Percentiles rank a stretch among this genome's conserved stretches.
These are phyloP conservation scores for Eupithecia inturbata DNA, from an alignment of 2,888 invertebrate genomes.

Conservation along the genomic window DNA sequence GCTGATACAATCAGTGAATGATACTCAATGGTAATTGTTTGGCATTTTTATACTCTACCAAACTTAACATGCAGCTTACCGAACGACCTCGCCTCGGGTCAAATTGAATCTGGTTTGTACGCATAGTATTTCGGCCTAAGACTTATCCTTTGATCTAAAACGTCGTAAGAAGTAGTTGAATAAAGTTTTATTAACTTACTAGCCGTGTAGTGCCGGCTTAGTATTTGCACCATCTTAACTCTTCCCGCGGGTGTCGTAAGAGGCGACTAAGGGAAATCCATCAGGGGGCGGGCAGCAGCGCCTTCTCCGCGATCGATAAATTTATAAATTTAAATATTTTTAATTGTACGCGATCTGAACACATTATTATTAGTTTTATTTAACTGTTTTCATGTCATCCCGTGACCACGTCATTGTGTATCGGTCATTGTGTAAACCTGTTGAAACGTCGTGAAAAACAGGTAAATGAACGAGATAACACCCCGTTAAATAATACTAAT, in stretches of 20 bases:
- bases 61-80: constrained; percentile 44
- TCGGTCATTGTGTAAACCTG: no score
- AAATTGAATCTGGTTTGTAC: constrained; percentile 39
- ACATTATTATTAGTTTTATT: no score
- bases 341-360: no score
- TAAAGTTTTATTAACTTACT: neutral
- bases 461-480: no score
- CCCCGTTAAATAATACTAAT: no score
- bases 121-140: constrained; percentile 34
- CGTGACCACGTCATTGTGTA: no score
- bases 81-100: constrained; percentile 58
- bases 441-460: no score
- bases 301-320: no score
- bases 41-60: constrained; percentile 53
- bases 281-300: neutral
- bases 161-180: neutral
- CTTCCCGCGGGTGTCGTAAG: neutral
- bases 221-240: neutral
- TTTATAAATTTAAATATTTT: no score
- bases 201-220: neutral
- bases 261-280: neutral
- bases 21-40: constrained; percentile 41
- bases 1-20: constrained; percentile 53
- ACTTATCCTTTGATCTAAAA: constrained; percentile 37
- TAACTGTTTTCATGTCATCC: no score